Evolutionary conservation across 2,797 vertebrate genomes (phyloP), one percentile per base, ranked within the genome.

Genomic region (Sebastes dallii): DNA sequence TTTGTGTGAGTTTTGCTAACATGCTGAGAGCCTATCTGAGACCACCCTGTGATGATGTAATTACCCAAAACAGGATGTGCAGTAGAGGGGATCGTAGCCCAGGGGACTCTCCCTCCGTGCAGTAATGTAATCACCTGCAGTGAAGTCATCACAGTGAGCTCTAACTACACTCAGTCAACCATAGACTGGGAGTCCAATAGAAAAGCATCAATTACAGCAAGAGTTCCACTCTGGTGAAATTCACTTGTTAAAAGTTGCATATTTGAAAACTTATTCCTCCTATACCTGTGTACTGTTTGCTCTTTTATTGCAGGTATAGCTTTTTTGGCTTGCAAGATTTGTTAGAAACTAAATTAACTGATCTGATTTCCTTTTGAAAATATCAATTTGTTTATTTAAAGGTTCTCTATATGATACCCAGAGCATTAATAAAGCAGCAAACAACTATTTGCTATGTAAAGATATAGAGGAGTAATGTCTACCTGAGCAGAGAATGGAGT

Each of bases 11-110:
- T 78, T 70, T 36, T 68, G 52, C 83, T 83, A 62, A 82, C 77
- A 84, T 52, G 39, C 73, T 81, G 64, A 79, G 77, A 84, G 71
- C 39, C 25, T 83, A 85, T 88, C 71, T 52, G 75, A 86, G 83
- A 87, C 90, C 90, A 88, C 91, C 86, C 75, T 32, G 83, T 60
- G 87, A 89, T 86, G 77, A 85, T 89, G 80, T 84, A 87, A 92
- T 94, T 87, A 84, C 56, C 78, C 66, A 24, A 66, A 59, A 79
- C 82, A 86, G 88, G 88, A 92, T 89, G 75, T 92, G 81, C 86
- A 88, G 42, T 24, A 39, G 88, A 80, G 80, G 79, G 76, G 65
- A 80, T 83, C 24, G 3, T 56, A 52, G 69, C 89, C 78, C 74
- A 66, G 68, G 70, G 81, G 79, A 83, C 72, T 22, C 84, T 81